phyloP scores from a whole-genome alignment of 2,113 vertebrate species.

The Labeo catla region DNA sequence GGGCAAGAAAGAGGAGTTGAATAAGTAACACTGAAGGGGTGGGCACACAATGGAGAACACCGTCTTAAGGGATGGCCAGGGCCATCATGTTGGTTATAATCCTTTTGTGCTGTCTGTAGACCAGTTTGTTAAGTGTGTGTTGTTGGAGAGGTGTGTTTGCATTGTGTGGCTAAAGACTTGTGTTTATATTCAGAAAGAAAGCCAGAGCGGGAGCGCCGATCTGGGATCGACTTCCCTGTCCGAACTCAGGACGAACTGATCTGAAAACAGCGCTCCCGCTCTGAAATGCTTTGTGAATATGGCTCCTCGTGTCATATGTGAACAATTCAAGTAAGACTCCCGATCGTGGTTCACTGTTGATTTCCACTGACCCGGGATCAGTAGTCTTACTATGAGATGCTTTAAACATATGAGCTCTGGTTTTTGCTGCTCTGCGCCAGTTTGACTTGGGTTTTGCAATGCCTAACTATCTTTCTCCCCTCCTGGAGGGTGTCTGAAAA shows the following conservation, averaged over 20 bases:
- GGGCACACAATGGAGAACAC: constrained; percentile 56
- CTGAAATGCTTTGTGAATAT: constrained; percentile 44
- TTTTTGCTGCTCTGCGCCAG: constrained; percentile 68
- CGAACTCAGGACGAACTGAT: not conserved
- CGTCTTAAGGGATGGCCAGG: constrained; percentile 58
- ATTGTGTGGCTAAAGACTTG: constrained; percentile 45
- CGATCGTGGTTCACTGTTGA: not conserved
- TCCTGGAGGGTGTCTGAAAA: constrained; percentile 72
- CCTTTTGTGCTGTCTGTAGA: constrained; percentile 71
- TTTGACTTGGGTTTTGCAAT: constrained; percentile 57
- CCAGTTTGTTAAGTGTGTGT: constrained; percentile 49
- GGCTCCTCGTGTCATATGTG: constrained; percentile 33
- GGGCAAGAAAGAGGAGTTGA: constrained; percentile 43
- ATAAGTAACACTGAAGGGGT: constrained; percentile 44
- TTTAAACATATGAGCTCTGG: constrained; percentile 30
- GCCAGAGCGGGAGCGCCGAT: constrained; percentile 37
- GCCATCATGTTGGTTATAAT: constrained; percentile 59
- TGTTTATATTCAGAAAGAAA: constrained; percentile 51
- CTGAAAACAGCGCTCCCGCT: constrained; percentile 55
- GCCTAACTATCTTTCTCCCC: constrained; percentile 70
- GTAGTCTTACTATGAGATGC: constrained; percentile 30
- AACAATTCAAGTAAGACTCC: constrained; percentile 25
- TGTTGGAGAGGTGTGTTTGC: constrained; percentile 55
- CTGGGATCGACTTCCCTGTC: constrained; percentile 52
- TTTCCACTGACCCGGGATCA: not conserved